These are phyloP conservation scores for Stenodera caucasica DNA, from an alignment of 2,888 invertebrate species.

Conservation along the genomic window DNA sequence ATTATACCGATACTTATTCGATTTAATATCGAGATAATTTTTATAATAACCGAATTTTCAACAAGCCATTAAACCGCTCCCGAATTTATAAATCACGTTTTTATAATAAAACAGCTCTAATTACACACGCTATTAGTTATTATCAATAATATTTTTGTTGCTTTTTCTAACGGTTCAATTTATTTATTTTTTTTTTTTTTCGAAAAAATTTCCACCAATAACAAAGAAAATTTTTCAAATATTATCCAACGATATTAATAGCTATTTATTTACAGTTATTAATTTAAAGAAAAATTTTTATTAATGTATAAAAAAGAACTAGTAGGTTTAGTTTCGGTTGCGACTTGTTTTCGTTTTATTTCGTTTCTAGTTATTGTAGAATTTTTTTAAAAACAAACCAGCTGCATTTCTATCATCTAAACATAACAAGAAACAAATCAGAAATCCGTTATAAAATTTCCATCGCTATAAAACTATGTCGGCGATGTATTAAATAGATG, in stretches of 20 bases:
- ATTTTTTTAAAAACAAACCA: background rate
- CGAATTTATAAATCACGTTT: background rate
- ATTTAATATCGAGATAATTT: too few species aligned
- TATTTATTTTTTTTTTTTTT: background rate
- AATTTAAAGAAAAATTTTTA: background rate
- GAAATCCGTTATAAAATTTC: background rate
- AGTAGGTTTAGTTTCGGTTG: background rate
- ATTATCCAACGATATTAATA: background rate
- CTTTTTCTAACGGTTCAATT: background rate
- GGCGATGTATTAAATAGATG: background rate
- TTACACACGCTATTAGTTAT: too few species aligned
- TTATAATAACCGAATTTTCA: too few species aligned
- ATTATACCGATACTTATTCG: too few species aligned
- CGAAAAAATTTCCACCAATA: background rate
- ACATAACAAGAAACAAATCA: slow-evolving; percentile 5
- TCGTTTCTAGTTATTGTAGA: background rate
- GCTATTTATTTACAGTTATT: slow-evolving; percentile 4
- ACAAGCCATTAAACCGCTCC: too few species aligned
- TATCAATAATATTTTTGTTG: too few species aligned
- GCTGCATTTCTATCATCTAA: background rate
- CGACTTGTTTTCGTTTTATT: background rate
- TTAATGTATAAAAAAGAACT: background rate
- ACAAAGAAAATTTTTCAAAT: background rate
- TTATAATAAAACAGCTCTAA: background rate
- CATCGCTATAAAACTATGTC: background rate